Conservation (phyloP, 2,797 vertebrate genomes). For the Enteromius mattozi region DNA sequence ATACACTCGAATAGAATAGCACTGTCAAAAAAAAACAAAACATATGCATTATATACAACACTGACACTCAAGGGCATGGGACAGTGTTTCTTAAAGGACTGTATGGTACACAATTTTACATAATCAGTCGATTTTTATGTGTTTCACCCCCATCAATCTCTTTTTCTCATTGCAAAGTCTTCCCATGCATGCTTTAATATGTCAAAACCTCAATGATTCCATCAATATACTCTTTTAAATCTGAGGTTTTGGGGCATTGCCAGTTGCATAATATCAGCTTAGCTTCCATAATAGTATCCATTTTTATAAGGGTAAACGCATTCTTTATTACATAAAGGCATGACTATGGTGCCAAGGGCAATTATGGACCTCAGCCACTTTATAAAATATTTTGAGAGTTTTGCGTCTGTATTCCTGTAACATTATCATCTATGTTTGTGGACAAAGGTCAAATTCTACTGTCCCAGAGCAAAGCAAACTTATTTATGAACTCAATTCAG, state of each 20-base stretch:
- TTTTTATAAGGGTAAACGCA: background rate
- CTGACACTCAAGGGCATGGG: background rate
- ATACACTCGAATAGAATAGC: background rate
- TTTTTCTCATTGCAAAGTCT: background rate
- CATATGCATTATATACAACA: background rate
- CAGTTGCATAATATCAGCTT: background rate
- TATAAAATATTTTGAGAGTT: background rate
- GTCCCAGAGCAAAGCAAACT: slow-evolving; percentile 48
- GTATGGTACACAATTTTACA: background rate
- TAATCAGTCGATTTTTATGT: background rate
- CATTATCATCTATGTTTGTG: slow-evolving; percentile 20
- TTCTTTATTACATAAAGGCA: background rate
- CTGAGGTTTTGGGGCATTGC: slow-evolving; percentile 4
- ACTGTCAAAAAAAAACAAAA: background rate
- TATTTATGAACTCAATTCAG: slow-evolving; percentile 52
- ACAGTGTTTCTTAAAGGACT: background rate
- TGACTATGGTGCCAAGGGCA: background rate
- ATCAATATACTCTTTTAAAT: slow-evolving; percentile 5
- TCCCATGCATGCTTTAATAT: background rate
- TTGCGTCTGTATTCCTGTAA: background rate
- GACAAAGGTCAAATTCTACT: slow-evolving; percentile 26
- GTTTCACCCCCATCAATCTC: background rate
- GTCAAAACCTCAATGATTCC: background rate
- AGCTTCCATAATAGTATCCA: background rate
- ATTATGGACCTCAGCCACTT: background rate